A percentile compares a stretch with the other conserved stretches of the same genome.
These are phyloP conservation scores for Cheilosia soror DNA, from an alignment of 2,888 invertebrate species.

Conservation along the genomic window DNA sequence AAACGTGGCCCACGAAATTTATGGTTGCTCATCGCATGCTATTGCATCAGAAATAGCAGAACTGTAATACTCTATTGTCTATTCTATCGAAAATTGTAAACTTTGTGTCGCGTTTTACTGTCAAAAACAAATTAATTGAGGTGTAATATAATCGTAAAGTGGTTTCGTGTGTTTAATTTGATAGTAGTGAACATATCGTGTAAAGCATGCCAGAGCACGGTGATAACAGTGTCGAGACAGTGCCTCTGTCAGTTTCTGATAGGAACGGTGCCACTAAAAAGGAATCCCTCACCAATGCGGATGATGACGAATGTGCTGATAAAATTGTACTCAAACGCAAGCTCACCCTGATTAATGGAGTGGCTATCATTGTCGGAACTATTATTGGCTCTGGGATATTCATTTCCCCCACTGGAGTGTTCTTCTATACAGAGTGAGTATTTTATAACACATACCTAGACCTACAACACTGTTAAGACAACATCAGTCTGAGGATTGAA, in stretches of 20 bases:
- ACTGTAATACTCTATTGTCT: neutral
- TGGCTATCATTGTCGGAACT: conserved; percentile 94
- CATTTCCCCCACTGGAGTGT: conserved; percentile 94
- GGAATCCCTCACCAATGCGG: conserved; percentile 47
- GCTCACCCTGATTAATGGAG: conserved; percentile 93
- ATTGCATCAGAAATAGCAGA: conserved; percentile 58
- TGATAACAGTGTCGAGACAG: conserved; percentile 54
- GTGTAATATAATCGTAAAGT: conserved; percentile 5
- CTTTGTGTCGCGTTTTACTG: neutral
- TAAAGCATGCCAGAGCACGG: conserved; percentile 49
- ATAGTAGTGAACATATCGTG: conserved; percentile 15
- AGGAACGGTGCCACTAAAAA: conserved; percentile 38
- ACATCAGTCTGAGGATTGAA: conserved; percentile 13
- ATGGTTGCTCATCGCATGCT: conserved; percentile 16
- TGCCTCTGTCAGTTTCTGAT: conserved; percentile 53
- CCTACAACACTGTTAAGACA: neutral
- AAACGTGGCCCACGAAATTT: conserved; percentile 25
- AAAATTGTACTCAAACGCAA: conserved; percentile 91
- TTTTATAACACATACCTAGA: neutral
- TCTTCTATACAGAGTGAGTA: conserved; percentile 87
- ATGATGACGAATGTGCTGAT: conserved; percentile 78
- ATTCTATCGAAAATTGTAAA: neutral
- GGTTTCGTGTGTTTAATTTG: conserved; percentile 1
- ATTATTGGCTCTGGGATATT: conserved; percentile 97
- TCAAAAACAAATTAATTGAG: conserved; percentile 1